A percentile compares a stretch with the other conserved stretches of the same genome.
These are phyloP conservation scores for Pachyramphus minor DNA, from an alignment of 2,113 vertebrate species.

Conservation along the genomic window DNA sequence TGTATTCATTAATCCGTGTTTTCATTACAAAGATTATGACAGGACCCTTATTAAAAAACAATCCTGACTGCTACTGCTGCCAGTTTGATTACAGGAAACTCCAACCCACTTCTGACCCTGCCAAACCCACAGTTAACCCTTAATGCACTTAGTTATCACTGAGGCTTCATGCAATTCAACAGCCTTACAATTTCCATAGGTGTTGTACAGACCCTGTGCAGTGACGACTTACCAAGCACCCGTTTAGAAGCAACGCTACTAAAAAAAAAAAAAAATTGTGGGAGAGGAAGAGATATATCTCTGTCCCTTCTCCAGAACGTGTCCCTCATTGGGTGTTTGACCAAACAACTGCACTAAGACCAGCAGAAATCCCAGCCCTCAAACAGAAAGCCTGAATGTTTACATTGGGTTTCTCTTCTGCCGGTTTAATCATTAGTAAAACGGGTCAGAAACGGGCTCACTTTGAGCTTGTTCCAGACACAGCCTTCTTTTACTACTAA, in stretches of 20 bases:
- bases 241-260: background rate
- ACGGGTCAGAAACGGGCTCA: background rate
- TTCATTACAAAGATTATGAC: background rate
- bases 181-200: background rate
- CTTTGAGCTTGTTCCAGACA: background rate
- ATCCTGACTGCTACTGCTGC: background rate
- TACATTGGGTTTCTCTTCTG: background rate
- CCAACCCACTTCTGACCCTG: background rate
- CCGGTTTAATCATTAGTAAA: slow-evolving; percentile 57
- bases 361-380: background rate
- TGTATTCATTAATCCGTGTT: background rate
- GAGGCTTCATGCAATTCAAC: background rate
- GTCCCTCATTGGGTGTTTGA: background rate
- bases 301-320: background rate
- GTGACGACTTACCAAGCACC: background rate
- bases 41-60: background rate
- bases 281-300: background rate
- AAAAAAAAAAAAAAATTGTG: background rate
- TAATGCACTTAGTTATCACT: background rate
- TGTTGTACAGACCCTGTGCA: background rate
- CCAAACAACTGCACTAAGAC: background rate
- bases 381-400: background rate
- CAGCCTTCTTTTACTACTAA: background rate
- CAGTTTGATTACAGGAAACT: slow-evolving; percentile 11
- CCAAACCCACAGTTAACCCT: slow-evolving; percentile 5